Evolutionary conservation across 2,888 invertebrate species (phyloP).

Genomic region (Napeogenes inachia): DNA sequence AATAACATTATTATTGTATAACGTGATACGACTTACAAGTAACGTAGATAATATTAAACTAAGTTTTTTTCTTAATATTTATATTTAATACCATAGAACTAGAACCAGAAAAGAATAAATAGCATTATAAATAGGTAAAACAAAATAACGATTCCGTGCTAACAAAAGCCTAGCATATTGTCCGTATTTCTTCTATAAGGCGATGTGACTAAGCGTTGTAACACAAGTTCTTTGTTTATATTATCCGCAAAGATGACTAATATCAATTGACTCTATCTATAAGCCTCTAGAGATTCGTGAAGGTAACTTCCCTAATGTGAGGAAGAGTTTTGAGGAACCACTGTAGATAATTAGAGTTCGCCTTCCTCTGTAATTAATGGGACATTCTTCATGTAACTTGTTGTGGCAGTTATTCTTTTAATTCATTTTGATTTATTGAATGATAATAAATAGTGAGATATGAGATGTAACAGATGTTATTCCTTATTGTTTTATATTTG

Average conservation of each 20-base stretch:
- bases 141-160: background rate
- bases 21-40: too few species aligned
- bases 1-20: too few species aligned
- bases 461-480: too few species aligned
- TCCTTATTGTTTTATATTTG: too few species aligned
- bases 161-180: background rate
- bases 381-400: constrained; percentile 47
- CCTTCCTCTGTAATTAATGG: constrained; percentile 58
- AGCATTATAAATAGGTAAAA: background rate
- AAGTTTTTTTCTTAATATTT: too few species aligned
- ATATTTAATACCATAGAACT: too few species aligned
- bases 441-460: too few species aligned
- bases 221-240: constrained; percentile 48
- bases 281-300: constrained; percentile 17
- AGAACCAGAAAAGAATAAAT: too few species aligned
- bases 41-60: too few species aligned
- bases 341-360: constrained; percentile 67
- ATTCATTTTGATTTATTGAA: too few species aligned
- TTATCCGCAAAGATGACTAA: constrained; percentile 60
- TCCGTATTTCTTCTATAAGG: background rate
- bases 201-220: constrained; percentile 24
- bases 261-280: constrained; percentile 51
- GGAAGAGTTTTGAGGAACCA: constrained; percentile 61
- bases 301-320: constrained; percentile 65
- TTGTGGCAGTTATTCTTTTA: constrained; percentile 31